Conservation (phyloP, 2,797 vertebrate genomes). For the Gobio occitaniae region DNA sequence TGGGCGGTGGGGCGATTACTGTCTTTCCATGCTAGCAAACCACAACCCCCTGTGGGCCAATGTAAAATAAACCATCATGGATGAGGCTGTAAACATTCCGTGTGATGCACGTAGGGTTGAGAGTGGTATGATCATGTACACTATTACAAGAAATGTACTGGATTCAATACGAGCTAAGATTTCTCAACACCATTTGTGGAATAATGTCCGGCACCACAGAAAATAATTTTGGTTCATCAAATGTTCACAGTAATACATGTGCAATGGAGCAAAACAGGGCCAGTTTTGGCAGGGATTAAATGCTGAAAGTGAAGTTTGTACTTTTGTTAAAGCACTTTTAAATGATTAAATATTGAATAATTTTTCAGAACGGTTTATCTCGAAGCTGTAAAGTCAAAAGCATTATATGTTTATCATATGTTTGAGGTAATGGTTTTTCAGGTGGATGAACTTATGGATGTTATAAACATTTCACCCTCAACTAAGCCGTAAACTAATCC, state of each 20-base stretch:
- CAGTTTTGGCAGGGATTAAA: not conserved
- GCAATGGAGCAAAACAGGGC: not conserved
- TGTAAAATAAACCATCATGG: constrained; percentile 54
- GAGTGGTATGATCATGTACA: constrained; percentile 12
- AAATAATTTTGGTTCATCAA: not conserved
- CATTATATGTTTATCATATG: not conserved
- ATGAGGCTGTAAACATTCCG: constrained; percentile 51
- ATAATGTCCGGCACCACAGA: not conserved
- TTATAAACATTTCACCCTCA: not conserved
- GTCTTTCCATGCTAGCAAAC: constrained; percentile 45
- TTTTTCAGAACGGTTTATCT: not conserved
- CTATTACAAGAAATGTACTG: not conserved
- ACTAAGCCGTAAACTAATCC: not conserved
- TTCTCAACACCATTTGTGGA: not conserved
- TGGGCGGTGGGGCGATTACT: constrained; percentile 43
- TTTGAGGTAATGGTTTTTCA: not conserved
- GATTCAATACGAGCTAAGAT: not conserved
- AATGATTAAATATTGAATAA: not conserved
- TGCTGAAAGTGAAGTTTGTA: not conserved
- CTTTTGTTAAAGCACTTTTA: not conserved
- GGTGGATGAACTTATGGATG: not conserved
- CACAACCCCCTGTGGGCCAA: constrained; percentile 39
- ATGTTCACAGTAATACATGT: not conserved
- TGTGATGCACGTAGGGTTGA: constrained; percentile 2
- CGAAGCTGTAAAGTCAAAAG: not conserved